Evolutionary conservation across 2,888 invertebrate species (phyloP).

Genomic region (Penaeus monodon): DNA sequence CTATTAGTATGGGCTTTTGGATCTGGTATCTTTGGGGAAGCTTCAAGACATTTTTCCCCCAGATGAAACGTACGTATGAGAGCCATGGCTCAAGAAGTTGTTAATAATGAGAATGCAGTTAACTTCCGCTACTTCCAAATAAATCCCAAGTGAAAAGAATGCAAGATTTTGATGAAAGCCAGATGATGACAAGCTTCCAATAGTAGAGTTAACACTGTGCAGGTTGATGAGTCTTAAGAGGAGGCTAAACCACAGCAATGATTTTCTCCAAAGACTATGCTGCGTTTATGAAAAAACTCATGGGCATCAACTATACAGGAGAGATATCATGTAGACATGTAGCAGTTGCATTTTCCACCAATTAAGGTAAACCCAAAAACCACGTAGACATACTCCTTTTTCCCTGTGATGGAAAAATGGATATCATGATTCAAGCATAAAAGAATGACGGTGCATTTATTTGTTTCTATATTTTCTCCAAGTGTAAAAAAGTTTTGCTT

Average conservation of each 20-base stretch:
- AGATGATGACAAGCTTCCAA: too few relatives aligned
- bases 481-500: slow-evolving; percentile 11
- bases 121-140: slow-evolving; percentile 7
- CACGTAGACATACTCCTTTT: slow-evolving; percentile 19
- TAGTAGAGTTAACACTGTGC: too few relatives aligned
- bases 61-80: too few relatives aligned
- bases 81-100: neutral
- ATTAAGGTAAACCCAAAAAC: slow-evolving; percentile 9
- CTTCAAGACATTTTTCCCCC: neutral
- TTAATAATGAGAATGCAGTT: neutral
- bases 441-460: slow-evolving; percentile 32
- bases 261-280: too few relatives aligned
- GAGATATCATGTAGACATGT: neutral
- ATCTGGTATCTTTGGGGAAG: slow-evolving; percentile 23
- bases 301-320: too few relatives aligned
- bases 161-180: neutral
- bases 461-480: slow-evolving; percentile 31
- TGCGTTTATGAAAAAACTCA: too few relatives aligned
- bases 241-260: too few relatives aligned
- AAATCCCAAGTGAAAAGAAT: slow-evolving; percentile 8
- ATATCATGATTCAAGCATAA: neutral
- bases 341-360: slow-evolving; percentile 21
- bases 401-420: slow-evolving; percentile 25
- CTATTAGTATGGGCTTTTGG: neutral
- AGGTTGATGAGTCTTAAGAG: neutral